Evolutionary conservation across 2,888 invertebrate genomes (phyloP).

Genomic region (Lasioglossum pauxillum): DNA sequence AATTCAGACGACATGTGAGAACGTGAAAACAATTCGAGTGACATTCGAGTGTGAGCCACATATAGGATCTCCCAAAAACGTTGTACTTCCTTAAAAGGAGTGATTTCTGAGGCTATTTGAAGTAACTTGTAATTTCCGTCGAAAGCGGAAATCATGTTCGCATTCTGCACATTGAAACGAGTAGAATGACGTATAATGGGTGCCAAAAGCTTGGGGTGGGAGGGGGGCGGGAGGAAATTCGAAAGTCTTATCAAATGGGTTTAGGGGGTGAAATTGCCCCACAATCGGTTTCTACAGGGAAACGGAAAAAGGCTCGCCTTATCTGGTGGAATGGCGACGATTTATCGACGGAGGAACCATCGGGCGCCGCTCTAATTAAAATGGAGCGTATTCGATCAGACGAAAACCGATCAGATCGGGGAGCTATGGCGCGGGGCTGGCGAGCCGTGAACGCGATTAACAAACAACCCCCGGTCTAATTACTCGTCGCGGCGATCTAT

Average conservation of each 20-base stretch:
- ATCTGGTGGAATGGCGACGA: neutral
- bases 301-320: neutral
- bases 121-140: too few relatives aligned
- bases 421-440: neutral
- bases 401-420: neutral
- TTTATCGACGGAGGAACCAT: neutral
- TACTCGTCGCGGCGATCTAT: constrained; percentile 1
- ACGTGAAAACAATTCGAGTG: neutral
- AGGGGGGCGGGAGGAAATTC: neutral
- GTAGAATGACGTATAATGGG: too few relatives aligned
- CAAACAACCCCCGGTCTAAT: neutral
- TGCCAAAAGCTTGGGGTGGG: too few relatives aligned
- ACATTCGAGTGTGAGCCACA: neutral
- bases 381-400: neutral
- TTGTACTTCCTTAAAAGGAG: too few relatives aligned
- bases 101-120: too few relatives aligned
- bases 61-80: too few relatives aligned
- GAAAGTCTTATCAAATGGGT: neutral
- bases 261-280: neutral
- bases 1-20: neutral
- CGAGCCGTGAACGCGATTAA: constrained; percentile 2
- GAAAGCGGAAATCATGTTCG: too few relatives aligned
- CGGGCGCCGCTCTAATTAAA: neutral
- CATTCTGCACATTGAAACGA: neutral
- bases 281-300: neutral